A percentile compares a stretch with the other conserved stretches of the same genome.
phyloP scores from a whole-genome alignment of 2,113 vertebrate species.

The Rhinichthys klamathensis region DNA sequence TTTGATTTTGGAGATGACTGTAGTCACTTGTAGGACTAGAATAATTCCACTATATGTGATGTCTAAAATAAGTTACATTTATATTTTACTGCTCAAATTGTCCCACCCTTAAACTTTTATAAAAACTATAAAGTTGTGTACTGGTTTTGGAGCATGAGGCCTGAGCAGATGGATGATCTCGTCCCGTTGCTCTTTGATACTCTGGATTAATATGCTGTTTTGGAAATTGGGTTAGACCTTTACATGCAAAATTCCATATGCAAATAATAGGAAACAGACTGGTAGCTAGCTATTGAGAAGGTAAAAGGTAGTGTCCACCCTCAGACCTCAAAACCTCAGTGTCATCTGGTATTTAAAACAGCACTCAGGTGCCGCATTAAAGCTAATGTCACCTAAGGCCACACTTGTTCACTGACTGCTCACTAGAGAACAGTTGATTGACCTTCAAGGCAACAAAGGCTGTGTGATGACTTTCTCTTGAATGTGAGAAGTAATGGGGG shows the following conservation, averaged over 20 bases:
- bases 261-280: constrained; percentile 8
- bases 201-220: not conserved
- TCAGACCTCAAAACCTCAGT: constrained; percentile 25
- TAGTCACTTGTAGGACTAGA: too few species aligned
- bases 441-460: not conserved
- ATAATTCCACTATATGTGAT: too few species aligned
- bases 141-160: not conserved
- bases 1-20: too few species aligned
- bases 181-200: not conserved
- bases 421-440: not conserved
- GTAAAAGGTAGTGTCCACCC: not conserved
- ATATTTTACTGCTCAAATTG: too few species aligned
- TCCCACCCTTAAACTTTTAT: not conserved
- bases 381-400: not conserved
- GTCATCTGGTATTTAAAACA: constrained; percentile 29
- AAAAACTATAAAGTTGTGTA: not conserved
- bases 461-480: not conserved
- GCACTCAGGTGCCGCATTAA: not conserved
- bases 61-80: too few species aligned
- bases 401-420: constrained; percentile 11
- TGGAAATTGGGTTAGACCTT: constrained; percentile 15
- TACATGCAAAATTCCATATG: not conserved
- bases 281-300: not conserved
- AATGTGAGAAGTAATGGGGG: constrained; percentile 10
- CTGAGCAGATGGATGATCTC: constrained; percentile 29